Evolutionary conservation across 1,140 invertebrate species (phyloP), one percentile per base, ranked within the genome.

Genomic region (Platyscapa corneri): DNA sequence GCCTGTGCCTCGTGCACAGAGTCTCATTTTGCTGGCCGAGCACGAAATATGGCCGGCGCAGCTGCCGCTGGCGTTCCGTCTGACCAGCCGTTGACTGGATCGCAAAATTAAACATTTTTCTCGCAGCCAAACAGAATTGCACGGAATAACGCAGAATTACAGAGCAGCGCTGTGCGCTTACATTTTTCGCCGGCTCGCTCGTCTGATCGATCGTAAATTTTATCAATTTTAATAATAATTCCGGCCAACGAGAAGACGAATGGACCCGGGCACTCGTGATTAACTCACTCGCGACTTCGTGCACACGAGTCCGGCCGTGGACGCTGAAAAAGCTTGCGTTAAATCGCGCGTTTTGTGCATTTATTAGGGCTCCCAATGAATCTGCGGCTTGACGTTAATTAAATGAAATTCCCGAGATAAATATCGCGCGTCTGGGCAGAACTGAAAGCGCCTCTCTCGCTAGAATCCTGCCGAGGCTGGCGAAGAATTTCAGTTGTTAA

Each of bases 1-100:
- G 18, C 42, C 27, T 42, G 46, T 72, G 78, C 82, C 70, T 78
- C 60, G 70, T 84, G 78, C 82, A 56, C 42, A 53, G 78, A 84
- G 82, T 84, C 83, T 85, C 83, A 81, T 84, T 86, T 64, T 39
- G 56, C 65, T 60, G 23, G 34, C 37, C 67, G 67, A 60, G 67
- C 18, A 56, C 32, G 56, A 82, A 86, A 86, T 84, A 87, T 84
- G 42, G 81, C 70, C 42, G 81, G 78, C 87, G 85, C 86, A 88
- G 85, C 90, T 90, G 89, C 86, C 80, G 86, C 78, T 86, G 85
- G 81, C 85, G 86, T 85, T 82, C 34, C 72, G 56, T 85, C 78
- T 85, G 70, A 81, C 78, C 78, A 70, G 72, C 70, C 84, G 78
- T 49, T 67, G 78, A 85, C 84, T 85, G 30, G 32, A 85, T 82